Conservation (phyloP, 2,888 invertebrate genomes). For the Aspidiotus rigidus region DNA sequence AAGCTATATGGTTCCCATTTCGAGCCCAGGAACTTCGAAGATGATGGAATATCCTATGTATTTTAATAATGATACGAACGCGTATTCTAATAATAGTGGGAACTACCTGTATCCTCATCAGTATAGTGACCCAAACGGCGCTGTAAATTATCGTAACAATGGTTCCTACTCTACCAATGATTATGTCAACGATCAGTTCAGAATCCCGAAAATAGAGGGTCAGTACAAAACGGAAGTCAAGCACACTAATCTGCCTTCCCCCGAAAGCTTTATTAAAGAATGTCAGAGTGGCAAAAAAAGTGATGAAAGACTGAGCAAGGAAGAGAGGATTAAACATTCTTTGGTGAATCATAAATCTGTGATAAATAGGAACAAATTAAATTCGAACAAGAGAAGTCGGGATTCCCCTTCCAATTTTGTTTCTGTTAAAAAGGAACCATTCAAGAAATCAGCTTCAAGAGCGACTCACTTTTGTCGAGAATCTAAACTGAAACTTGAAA, state of each 20-base stretch:
- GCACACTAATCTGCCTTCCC: constrained; percentile 10
- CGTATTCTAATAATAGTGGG: not conserved
- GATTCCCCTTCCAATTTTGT: not conserved
- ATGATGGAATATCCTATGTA: no score
- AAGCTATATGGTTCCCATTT: no score
- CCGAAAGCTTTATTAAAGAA: constrained; percentile 26
- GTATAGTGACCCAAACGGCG: not conserved
- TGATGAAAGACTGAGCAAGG: constrained; percentile 18
- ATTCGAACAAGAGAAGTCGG: not conserved
- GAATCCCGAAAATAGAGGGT: not conserved
- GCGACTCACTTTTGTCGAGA: not conserved
- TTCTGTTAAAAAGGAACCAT: not conserved
- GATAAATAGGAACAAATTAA: not conserved
- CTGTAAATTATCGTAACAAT: not conserved
- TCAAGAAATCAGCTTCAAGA: not conserved
- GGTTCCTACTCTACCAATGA: not conserved
- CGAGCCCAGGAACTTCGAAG: no score
- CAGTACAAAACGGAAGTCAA: not conserved
- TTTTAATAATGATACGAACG: not conserved
- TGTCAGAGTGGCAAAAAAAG: constrained; percentile 30
- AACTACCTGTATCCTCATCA: not conserved
- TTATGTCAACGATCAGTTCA: not conserved
- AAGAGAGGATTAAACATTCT: constrained; percentile 21
- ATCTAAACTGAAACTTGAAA: not conserved
- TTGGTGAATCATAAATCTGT: not conserved